Conservation (phyloP, 2,113 vertebrate species). For the Rallus limicola region DNA sequence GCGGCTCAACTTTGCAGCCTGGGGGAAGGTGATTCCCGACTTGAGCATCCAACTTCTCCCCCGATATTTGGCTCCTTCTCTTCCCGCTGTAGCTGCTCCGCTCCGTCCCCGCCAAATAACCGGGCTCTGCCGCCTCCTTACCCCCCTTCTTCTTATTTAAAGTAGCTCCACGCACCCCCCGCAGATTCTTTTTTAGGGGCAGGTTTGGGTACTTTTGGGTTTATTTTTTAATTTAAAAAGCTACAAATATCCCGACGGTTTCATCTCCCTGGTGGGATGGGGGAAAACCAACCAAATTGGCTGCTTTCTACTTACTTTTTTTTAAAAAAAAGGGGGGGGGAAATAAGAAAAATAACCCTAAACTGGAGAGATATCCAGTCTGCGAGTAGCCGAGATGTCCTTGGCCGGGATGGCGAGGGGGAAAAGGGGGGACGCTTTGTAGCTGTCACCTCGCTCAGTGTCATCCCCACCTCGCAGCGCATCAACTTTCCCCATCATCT, state of each 20-base stretch:
- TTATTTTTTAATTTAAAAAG: not conserved
- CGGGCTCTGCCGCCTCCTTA: not conserved
- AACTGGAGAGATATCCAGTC: not conserved
- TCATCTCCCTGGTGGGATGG: not conserved
- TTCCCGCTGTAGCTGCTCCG: not conserved
- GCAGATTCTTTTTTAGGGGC: not conserved
- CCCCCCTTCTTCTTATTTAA: accelerated
- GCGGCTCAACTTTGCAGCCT: not conserved
- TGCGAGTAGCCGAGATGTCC: not conserved
- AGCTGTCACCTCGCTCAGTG: slow-evolving; percentile 35
- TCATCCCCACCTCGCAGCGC: not conserved
- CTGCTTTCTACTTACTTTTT: not conserved
- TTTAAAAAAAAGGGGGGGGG: not conserved
- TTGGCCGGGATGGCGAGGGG: not conserved
- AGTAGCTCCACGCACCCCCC: not conserved
- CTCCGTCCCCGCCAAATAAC: not conserved
- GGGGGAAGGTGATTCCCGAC: not conserved
- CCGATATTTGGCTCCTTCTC: not conserved
- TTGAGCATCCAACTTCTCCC: not conserved
- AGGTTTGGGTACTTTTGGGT: not conserved
- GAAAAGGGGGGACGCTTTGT: not conserved
- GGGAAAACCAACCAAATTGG: accelerated
- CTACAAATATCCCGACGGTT: not conserved
- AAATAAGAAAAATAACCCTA: not conserved
- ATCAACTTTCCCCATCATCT: not conserved